Evolutionary conservation across 2,113 vertebrate species (phyloP).

Genomic region (Syrmaticus mikado): DNA sequence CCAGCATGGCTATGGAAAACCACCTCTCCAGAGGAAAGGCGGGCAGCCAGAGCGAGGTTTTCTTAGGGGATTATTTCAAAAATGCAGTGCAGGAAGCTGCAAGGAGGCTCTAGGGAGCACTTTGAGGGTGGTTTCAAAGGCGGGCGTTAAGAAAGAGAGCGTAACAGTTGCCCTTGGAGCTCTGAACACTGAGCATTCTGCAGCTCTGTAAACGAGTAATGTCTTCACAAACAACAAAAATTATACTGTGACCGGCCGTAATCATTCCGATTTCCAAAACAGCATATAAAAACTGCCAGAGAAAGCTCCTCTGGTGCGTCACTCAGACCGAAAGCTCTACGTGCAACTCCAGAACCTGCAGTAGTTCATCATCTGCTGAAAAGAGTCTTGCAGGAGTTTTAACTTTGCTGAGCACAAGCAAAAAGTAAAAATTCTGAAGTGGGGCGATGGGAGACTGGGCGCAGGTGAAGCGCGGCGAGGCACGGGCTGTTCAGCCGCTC

Average conservation of each 20-base stretch:
- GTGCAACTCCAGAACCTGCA: neutral
- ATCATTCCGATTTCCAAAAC: neutral
- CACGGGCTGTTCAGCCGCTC: neutral
- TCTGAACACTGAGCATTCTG: conserved; percentile 6
- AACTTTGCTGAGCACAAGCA: neutral
- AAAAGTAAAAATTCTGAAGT: neutral
- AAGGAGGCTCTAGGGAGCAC: neutral
- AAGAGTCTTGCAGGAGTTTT: neutral
- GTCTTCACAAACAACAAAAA: conserved; percentile 2
- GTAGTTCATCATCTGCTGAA: neutral
- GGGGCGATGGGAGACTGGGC: neutral
- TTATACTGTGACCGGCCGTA: neutral
- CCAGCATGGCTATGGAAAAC: accelerated
- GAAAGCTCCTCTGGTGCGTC: neutral
- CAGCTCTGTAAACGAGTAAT: conserved; percentile 9
- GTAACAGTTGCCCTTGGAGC: neutral
- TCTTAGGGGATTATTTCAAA: neutral
- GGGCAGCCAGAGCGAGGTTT: neutral
- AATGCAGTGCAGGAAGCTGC: neutral
- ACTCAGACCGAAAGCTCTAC: neutral
- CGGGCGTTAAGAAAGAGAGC: neutral
- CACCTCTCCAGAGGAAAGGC: neutral
- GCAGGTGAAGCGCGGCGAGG: neutral
- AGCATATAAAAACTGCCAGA: neutral
- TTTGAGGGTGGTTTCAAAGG: neutral